Evolutionary conservation across 2,797 vertebrate genomes (phyloP), one percentile per base, ranked within the genome.

Genomic region (Thunnus albacares): DNA sequence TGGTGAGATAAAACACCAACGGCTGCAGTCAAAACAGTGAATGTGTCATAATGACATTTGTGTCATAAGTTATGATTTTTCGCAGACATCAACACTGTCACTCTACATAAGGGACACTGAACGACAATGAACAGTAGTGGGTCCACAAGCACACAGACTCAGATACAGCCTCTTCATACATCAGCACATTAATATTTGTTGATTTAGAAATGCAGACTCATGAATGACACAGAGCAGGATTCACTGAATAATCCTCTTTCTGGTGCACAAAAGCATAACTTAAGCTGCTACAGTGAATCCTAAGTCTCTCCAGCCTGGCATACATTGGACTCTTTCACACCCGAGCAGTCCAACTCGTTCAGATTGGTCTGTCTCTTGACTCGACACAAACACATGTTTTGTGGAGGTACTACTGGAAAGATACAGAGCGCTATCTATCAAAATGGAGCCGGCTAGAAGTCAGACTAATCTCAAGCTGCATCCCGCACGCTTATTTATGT

Each of bases 331-430:
- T 90, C 86, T 72, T 90, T 92, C 90, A 91, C 88, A 89, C 87
- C 71, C 89, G 71, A 88, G 87, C 82, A 57, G 84, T 72, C 82
- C 83, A 69, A 89, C 74, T 82, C 76, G 49, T 78, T 90, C 71
- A 84, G 82, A 90, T 79, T 35, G 75, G 88, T 85, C 81, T 73
- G 88, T 90, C 88, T 91, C 88, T 83, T 57, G 71, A 90, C 90
- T 85, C 80, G 85, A 93, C 90, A 91, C 87, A 89, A 93, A 93
- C 92, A 92, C 87, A 77, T 94, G 90, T 93, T 93, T 84, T 75
- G 84, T 75, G 26, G 80, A 85, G 83, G 88, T 82, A 87, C 80
- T 67, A 81, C 84, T 73, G 80, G 81, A 79, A 82, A 88, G 87
- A 89, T 91, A 89, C 80, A 69, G 74, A 75, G 80, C n/a, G 62